phyloP scores from a whole-genome alignment of 2,888 invertebrate species.

The Eulithis prunata region DNA sequence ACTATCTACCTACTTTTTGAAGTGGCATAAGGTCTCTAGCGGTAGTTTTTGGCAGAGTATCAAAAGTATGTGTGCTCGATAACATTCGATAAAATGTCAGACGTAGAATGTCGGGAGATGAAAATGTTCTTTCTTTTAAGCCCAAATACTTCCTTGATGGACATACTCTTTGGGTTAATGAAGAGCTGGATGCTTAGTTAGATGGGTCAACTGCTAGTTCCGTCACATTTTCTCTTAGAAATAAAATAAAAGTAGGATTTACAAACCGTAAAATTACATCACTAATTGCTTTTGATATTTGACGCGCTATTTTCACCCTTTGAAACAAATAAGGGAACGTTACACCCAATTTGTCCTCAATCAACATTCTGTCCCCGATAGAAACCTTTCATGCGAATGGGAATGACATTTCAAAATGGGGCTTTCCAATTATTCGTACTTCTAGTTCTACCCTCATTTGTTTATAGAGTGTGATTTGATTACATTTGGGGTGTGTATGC shows the following conservation, averaged over 20 bases:
- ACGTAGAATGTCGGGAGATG: not conserved
- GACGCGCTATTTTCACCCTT: not conserved
- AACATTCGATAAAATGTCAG: not conserved
- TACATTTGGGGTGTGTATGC: constrained; percentile 8
- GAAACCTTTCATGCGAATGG: constrained; percentile 46
- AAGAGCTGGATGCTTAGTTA: too few relatives aligned
- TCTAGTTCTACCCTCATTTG: not conserved
- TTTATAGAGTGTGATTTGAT: constrained; percentile 16
- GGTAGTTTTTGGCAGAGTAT: not conserved
- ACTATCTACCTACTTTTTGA: not conserved
- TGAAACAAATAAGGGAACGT: constrained; percentile 3
- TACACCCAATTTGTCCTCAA: constrained; percentile 41
- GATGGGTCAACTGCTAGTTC: too few relatives aligned
- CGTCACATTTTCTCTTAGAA: too few relatives aligned
- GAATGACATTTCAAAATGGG: not conserved
- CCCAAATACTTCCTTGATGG: too few relatives aligned
- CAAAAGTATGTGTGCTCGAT: not conserved
- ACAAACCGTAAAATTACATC: too few relatives aligned
- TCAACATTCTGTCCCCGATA: constrained; percentile 30
- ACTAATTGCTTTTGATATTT: not conserved
- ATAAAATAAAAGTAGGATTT: too few relatives aligned
- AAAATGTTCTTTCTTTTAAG: too few relatives aligned
- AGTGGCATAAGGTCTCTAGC: not conserved
- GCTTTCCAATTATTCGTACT: constrained; percentile 16
- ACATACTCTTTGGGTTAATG: too few relatives aligned